Evolutionary conservation across 1,140 invertebrate species (phyloP), one percentile per base, ranked within the genome.

Genomic region (Aphelinus atriplicis): DNA sequence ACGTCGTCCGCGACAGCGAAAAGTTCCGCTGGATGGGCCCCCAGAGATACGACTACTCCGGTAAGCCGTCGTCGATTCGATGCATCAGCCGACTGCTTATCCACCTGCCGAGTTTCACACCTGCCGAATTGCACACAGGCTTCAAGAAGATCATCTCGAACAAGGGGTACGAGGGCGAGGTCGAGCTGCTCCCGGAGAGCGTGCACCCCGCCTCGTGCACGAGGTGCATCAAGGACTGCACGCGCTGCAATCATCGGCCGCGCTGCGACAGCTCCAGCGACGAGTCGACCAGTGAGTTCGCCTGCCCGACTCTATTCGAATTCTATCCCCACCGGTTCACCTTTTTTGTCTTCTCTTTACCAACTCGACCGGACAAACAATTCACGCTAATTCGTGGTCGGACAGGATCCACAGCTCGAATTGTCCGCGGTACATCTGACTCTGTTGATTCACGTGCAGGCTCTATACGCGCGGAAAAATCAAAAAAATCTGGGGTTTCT

Each of bases 1-100:
- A 97, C 86, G 91, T 96, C 46, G 90, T 96, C 1, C 89, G 90
- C 70, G 93, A 95, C 77, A 96, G 95, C 82, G 96, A 97, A 80
- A 91, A 92, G 63, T 93, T 94, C 79, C 88, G 96, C 7, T 97
- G 95, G 93, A 94, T 97, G 92, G 96, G 96, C 53, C 95, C 96
- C n/a, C 90, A 91, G 74, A 87, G 96, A 77, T 97, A 97, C 83
- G 93, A 96, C 82, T 95, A 93, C 86, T 92, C 93, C 64, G 94
- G 93, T 93, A 81, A 81, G 81, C 55, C 5, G 2, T 10, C 5
- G 1, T 62, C 6, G 0, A 42, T 55, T 55, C 26, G 26, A 26
- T 26, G 26, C 26, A 26, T 26, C 26, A 26, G 26, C 26, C 26
- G 26, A 26, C 26, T 26, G 26, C 26, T 26, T 26, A 26, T 26